A percentile compares a stretch with the other conserved stretches of the same genome.
Evolutionary conservation across 2,888 invertebrate genomes (phyloP).

Genomic region (Cheilosia scutellata): DNA sequence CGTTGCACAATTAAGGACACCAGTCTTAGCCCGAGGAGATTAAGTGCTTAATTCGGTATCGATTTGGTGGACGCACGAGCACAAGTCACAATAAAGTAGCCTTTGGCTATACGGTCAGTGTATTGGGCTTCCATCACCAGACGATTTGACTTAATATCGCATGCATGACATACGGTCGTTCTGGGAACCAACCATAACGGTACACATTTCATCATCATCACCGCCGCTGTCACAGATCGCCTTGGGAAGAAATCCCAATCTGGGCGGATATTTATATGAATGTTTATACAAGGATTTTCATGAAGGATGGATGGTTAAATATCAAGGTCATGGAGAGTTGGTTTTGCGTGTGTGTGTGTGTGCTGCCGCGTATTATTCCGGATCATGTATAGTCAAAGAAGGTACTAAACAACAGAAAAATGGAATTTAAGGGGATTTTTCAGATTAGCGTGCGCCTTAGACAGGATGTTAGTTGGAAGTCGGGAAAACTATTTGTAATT

Average conservation of each 20-base stretch:
- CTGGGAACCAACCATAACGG: background rate
- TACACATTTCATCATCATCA: conserved; percentile 1
- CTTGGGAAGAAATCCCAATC: conserved; percentile 16
- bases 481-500: conserved; percentile 60
- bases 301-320: background rate
- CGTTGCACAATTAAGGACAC: background rate
- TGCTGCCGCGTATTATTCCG: conserved; percentile 12
- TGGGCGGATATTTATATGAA: too few species aligned
- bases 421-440: conserved; percentile 22
- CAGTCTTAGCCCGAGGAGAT: conserved; percentile 10
- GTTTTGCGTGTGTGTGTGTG: conserved; percentile 31
- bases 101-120: background rate
- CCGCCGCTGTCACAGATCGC: background rate
- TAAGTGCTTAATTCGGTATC: background rate
- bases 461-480: conserved; percentile 30
- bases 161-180: conserved; percentile 40
- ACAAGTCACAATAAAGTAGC: background rate
- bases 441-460: conserved; percentile 34
- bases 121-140: background rate
- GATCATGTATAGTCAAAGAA: conserved; percentile 35
- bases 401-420: background rate
- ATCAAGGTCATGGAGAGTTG: conserved; percentile 44
- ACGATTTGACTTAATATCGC: conserved; percentile 10
- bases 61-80: too few species aligned
- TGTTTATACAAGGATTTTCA: background rate